phyloP scores from a whole-genome alignment of 2,888 invertebrate genomes.

The Papilio elwesi region DNA sequence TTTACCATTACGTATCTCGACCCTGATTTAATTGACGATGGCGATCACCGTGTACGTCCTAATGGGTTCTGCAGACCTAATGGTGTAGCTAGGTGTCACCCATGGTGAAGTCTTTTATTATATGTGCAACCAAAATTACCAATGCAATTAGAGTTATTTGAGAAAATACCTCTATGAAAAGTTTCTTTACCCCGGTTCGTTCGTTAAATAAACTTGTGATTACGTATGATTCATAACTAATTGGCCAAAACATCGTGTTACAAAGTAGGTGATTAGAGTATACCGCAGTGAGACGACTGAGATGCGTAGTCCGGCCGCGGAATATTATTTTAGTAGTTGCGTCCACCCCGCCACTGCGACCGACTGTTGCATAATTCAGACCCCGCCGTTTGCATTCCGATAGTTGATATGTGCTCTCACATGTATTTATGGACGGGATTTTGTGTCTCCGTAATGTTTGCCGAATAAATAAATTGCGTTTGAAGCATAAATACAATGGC shows the following conservation, averaged over 20 bases:
- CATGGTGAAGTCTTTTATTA: too few species aligned
- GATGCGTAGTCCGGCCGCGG: constrained; percentile 49
- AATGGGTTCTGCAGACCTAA: constrained; percentile 21
- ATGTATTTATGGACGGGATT: constrained; percentile 85
- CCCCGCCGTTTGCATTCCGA: constrained; percentile 82
- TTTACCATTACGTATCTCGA: constrained; percentile 37
- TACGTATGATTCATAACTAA: neutral
- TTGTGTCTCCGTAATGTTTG: constrained; percentile 84
- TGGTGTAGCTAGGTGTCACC: neutral
- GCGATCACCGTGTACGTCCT: constrained; percentile 20
- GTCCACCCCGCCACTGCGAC: constrained; percentile 71
- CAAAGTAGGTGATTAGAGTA: constrained; percentile 3
- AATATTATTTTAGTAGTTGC: constrained; percentile 76
- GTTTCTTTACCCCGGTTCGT: too few species aligned
- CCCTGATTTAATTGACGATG: constrained; percentile 32
- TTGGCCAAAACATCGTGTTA: neutral
- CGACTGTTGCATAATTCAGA: constrained; percentile 82
- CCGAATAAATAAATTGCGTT: constrained; percentile 83
- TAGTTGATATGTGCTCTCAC: constrained; percentile 84
- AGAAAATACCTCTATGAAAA: too few species aligned
- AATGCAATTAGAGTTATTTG: too few species aligned
- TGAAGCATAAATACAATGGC: constrained; percentile 83
- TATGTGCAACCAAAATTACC: neutral
- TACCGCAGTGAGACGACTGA: constrained; percentile 8
- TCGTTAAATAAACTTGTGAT: too few species aligned